Evolutionary conservation across 2,888 invertebrate species (phyloP), one percentile per base, ranked within the genome.

Genomic region (Aphidius colemani): DNA sequence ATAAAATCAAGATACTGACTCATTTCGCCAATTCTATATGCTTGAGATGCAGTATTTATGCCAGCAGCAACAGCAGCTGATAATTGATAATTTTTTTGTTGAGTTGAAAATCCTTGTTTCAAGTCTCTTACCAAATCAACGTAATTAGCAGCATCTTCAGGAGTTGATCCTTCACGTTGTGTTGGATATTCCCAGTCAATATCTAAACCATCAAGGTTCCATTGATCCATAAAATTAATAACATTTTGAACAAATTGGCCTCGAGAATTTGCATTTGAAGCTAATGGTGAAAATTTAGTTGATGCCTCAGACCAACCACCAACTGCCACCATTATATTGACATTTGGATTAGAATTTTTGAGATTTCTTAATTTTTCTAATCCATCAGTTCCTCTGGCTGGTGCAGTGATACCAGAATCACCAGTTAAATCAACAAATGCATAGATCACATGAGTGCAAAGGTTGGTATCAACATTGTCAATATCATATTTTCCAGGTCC

Each of bases 111-210:
- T 18, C 79, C 86, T 51, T 76, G 82, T 68, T 83, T 84, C 59
- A 89, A 71, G 74, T 89, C 89, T 73, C 84, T 84, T 1, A 89
- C 67, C 0, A 90, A 80, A 9, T 72, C 70, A 0, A 83, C 83
- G 67, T 85, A 89, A 73, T 87, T 87, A 3, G 84, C 74, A 70
- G 79, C 70, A 49, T 88, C 87, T 1, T 77, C 79, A 0, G 55
- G 2, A 9, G 46, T 48, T 1, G 13, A 18, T 13, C 88, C 79
- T 67, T 87, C 88, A 30, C 88, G 79, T 51, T 86, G 84, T 53
- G 82, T 85, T 0, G 90, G 90, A 71, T 89, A 90, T 72, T 89
- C 89, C 90, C 90, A 91, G 75, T 90, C 90, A 0, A 91, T 59
- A 73, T 91, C 90, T 0, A 90, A 80, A 4, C 91, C 91, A 73